Base-by-base conservation (phyloP, 2,113 vertebrate species). In the Lampris incognitus region DNA sequence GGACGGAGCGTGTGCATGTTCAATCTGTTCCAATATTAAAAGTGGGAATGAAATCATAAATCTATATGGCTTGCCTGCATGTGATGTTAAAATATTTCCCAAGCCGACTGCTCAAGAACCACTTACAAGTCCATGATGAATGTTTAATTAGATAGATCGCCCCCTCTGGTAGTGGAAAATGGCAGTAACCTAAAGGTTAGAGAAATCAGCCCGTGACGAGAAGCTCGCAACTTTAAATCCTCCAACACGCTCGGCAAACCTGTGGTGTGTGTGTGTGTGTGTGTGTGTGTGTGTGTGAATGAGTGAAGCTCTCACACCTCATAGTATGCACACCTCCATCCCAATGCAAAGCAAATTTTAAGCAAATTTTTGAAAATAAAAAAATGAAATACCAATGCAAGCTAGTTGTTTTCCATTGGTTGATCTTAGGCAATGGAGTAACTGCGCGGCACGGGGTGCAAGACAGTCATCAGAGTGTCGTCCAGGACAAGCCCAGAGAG, bases 1-100 rank as follows among this genome's bases (percentile, higher is more conserved):
- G 41, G 41, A 50, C 10, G 57, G 6, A 61, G 37, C 50, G 62
- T 81, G 69, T 79, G 84, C 67, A 81, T 82, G 78, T 83, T 85
- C 78, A 70, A 69, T 76, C 55, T 66, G 66, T 50, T 85, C 62
- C 65, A 72, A 79, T 85, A 88, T 83, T 85, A 86, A 86, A 89
- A 84, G 24, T 36, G 74, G 9, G 63, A 81, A 85, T 85, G 67
- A 80, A 89, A 86, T 44, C 79, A 75, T 85, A 69, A 82, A 87
- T 87, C 85, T 69, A 74, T 79, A 78, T 41, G 48, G 70, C 55
- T 66, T 61, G 58, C 13, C 40, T 39, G 52, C 78, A 49, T 67
- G 54, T 74, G 68, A 79, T 4, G 48, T 46, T 81, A 66, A 77
- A 78, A 76, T 58, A 85, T 83, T 13, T n/a, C 13, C 40, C 72